phyloP scores from a whole-genome alignment of 2,797 vertebrate genomes.

The Glyptemys insculpta region DNA sequence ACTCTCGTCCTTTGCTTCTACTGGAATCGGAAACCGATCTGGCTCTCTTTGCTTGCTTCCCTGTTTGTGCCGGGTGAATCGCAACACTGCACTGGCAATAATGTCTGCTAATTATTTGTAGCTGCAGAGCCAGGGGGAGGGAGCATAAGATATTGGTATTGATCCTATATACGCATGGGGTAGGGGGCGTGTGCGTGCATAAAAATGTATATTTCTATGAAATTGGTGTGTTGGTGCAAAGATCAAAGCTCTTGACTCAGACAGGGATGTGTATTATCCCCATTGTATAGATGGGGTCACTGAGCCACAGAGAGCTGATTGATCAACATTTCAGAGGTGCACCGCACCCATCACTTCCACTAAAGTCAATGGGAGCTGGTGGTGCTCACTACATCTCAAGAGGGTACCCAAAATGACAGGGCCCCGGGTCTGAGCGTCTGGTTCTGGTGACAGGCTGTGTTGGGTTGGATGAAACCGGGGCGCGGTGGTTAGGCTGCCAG shows the following conservation, averaged over 20 bases:
- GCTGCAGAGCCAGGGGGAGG: neutral
- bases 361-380: neutral
- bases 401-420: neutral
- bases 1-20: neutral
- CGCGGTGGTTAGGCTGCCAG: too few species aligned
- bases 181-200: fast-evolving
- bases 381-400: neutral
- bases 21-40: neutral
- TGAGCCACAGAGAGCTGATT: fast-evolving
- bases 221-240: too few species aligned
- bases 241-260: too few species aligned
- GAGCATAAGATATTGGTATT: neutral
- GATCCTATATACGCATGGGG: fast-evolving
- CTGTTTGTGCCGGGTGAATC: neutral
- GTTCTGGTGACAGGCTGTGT: neutral
- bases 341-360: neutral
- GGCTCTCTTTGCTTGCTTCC: neutral
- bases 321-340: neutral
- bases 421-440: neutral
- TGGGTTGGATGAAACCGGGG: neutral
- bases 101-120: neutral
- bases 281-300: too few species aligned
- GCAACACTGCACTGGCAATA: too few species aligned
- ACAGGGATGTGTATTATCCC: too few species aligned
- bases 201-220: neutral